Evolutionary conservation across 2,113 vertebrate species (phyloP).

Genomic region (Sander lucioperca): DNA sequence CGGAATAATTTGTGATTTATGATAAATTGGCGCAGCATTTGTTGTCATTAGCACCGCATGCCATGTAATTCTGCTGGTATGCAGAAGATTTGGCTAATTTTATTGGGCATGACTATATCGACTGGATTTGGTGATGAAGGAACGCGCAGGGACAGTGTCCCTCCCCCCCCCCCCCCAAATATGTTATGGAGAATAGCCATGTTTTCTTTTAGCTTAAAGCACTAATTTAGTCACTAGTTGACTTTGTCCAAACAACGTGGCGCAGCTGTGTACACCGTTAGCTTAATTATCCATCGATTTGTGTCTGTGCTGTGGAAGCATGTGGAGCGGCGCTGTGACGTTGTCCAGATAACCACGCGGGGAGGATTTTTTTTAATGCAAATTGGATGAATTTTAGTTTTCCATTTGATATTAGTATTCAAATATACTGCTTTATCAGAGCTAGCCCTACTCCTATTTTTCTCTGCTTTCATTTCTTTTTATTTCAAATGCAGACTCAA

Average conservation of each 20-base stretch:
- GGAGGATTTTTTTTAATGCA: neutral
- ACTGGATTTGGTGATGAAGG: neutral
- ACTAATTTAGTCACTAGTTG: neutral
- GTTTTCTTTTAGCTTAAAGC: neutral
- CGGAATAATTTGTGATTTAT: fast-evolving
- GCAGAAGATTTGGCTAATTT: no score
- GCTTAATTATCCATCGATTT: neutral
- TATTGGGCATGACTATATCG: no score
- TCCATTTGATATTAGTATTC: neutral
- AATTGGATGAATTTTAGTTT: neutral
- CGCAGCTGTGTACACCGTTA: neutral
- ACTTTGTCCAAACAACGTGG: neutral
- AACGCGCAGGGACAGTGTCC: neutral
- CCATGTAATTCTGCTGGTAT: fast-evolving
- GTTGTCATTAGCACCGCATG: fast-evolving
- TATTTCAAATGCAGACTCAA: neutral
- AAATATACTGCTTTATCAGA: neutral
- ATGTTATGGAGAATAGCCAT: fast-evolving
- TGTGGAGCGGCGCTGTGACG: slow-evolving; percentile 16
- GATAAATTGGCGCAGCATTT: fast-evolving
- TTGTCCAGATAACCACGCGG: slow-evolving; percentile 49
- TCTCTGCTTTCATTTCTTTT: neutral
- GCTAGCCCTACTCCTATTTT: fast-evolving
- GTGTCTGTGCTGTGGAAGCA: neutral
- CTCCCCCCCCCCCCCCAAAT: fast-evolving